Conservation (phyloP, 2,113 vertebrate genomes). For the Hylia prasina region DNA sequence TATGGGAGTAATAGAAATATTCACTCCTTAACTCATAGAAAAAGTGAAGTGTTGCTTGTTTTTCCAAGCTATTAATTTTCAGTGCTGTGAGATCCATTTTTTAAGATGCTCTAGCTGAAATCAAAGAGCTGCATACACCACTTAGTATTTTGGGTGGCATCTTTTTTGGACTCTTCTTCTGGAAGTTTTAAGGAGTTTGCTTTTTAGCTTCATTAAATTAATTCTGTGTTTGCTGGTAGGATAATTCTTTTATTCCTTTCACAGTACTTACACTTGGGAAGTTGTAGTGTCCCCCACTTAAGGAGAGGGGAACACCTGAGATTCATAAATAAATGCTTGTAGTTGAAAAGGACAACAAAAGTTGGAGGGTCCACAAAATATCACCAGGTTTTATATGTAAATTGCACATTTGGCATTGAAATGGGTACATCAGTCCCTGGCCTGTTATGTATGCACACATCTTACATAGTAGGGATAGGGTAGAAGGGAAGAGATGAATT, state of each 20-base stretch:
- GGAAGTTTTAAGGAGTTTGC: background rate
- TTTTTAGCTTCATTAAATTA: background rate
- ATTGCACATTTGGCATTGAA: background rate
- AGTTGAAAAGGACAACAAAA: background rate
- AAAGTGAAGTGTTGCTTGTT: background rate
- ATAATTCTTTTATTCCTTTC: background rate
- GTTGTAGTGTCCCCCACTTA: background rate
- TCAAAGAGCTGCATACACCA: background rate
- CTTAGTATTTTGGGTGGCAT: background rate
- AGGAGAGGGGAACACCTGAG: background rate
- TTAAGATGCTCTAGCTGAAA: background rate
- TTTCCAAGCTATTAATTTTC: background rate
- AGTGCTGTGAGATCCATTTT: background rate
- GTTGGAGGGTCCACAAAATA: background rate
- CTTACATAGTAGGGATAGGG: background rate
- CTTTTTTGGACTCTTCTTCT: background rate
- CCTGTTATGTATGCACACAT: too few relatives aligned
- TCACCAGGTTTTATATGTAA: background rate
- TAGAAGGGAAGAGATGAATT: background rate
- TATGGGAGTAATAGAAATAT: background rate
- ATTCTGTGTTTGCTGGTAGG: background rate
- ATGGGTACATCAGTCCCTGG: background rate
- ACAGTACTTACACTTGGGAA: fast-evolving
- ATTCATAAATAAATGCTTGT: background rate
- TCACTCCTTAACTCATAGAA: background rate